These are phyloP conservation scores for Blera fallax DNA, from an alignment of 2,888 invertebrate species.

Conservation along the genomic window DNA sequence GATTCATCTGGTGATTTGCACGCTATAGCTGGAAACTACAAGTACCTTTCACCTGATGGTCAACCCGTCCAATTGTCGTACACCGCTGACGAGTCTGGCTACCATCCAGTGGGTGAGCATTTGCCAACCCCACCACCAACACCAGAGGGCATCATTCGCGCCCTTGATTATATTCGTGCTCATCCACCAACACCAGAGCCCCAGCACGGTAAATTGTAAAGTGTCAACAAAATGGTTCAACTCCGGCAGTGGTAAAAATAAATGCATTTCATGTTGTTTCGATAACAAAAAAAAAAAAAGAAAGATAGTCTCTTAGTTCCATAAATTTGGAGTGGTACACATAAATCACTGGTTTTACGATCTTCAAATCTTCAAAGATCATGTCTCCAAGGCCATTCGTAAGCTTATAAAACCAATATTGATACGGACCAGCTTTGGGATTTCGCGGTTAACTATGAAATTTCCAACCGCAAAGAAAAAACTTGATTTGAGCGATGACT, in stretches of 20 bases:
- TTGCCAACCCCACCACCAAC: conserved; percentile 83
- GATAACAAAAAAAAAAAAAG: background rate
- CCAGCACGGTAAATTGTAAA: background rate
- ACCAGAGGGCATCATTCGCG: conserved; percentile 82
- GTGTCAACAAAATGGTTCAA: background rate
- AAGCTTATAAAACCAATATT: background rate
- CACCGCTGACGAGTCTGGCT: conserved; percentile 85
- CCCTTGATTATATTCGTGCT: conserved; percentile 82
- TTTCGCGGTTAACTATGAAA: background rate
- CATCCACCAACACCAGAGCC: conserved; percentile 76
- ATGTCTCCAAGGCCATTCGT: background rate
- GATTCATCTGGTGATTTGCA: conserved; percentile 83
- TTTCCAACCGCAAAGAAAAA: background rate
- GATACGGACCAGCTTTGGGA: background rate
- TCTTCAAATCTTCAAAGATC: background rate
- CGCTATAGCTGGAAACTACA: conserved; percentile 82
- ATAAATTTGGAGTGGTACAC: background rate
- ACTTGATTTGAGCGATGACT: background rate
- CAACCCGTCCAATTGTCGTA: conserved; percentile 80
- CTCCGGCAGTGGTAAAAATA: background rate
- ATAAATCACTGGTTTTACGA: background rate
- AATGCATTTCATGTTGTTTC: conserved; percentile 3
- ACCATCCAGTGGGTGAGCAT: conserved; percentile 81
- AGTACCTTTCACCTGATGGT: conserved; percentile 83
- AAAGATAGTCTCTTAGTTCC: background rate